phyloP scores from a whole-genome alignment of 2,113 vertebrate species.

The Elachura formosa region DNA sequence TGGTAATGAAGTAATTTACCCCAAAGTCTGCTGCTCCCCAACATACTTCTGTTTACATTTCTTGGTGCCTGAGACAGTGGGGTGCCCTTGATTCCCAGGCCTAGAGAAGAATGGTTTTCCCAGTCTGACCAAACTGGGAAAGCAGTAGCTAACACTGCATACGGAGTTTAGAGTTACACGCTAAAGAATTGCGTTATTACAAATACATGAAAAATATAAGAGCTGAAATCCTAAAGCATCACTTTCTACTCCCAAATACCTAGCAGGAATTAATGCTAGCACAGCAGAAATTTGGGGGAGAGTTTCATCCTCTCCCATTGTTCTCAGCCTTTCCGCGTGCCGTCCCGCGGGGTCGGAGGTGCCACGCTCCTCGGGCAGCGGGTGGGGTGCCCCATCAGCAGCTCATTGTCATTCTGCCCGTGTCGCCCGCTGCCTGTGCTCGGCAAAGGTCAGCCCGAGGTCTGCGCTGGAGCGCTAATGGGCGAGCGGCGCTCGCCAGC shows the following conservation, averaged over 20 bases:
- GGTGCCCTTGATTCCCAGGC: background rate
- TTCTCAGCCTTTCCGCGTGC: background rate
- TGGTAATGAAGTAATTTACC: background rate
- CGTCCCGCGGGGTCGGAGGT: rapidly evolving
- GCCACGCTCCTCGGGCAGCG: rapidly evolving
- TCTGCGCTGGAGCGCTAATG: constrained; percentile 65
- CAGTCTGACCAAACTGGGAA: background rate
- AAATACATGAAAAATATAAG: background rate
- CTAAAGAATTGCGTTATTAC: background rate
- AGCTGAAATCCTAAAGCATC: background rate
- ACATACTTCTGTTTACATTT: background rate
- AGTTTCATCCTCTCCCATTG: background rate
- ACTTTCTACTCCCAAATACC: background rate
- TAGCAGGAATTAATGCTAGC: background rate
- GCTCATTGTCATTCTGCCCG: constrained; percentile 73
- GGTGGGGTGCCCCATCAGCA: background rate
- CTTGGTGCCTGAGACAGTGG: rapidly evolving
- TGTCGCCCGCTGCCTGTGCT: constrained; percentile 38
- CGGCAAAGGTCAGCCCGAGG: constrained; percentile 71
- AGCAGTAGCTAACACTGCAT: rapidly evolving
- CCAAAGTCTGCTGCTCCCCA: background rate
- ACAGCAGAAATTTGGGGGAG: background rate
- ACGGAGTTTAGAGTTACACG: too few species aligned
- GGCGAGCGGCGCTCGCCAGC: constrained; percentile 39
- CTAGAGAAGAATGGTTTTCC: background rate